These are phyloP conservation scores for Aphodius granarius DNA, from an alignment of 2,888 invertebrate species.

Conservation along the genomic window DNA sequence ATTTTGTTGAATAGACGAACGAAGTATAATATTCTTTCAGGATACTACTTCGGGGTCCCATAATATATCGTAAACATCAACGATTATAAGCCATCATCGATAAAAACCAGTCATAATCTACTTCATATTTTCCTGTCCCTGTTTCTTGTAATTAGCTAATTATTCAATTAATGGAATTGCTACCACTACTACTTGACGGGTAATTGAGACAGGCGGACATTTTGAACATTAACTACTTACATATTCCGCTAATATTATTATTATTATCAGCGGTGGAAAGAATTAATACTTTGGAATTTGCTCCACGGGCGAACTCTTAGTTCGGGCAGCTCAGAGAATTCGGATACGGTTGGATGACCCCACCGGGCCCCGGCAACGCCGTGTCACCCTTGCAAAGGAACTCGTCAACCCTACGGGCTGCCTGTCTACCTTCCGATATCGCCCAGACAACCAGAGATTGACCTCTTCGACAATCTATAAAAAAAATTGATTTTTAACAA, in stretches of 20 bases:
- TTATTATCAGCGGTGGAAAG: neutral
- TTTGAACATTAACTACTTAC: neutral
- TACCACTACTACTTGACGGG: neutral
- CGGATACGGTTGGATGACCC: constrained; percentile 65
- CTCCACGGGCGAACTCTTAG: constrained; percentile 33
- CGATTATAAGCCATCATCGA: neutral
- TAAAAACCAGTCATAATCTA: neutral
- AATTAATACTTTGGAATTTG: constrained; percentile 15
- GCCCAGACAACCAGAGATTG: constrained; percentile 99
- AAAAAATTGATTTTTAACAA: constrained; percentile 9
- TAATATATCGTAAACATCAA: neutral
- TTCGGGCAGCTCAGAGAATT: constrained; percentile 44
- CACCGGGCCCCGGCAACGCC: constrained; percentile 89
- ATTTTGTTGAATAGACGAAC: neutral
- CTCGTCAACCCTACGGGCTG: constrained; percentile 90
- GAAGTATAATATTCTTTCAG: neutral
- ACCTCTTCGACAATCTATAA: constrained; percentile 94
- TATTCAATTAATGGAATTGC: neutral
- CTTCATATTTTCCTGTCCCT: neutral
- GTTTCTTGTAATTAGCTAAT: neutral
- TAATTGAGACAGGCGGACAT: neutral
- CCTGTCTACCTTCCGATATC: constrained; percentile 97
- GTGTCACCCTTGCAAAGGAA: constrained; percentile 77
- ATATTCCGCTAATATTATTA: neutral
- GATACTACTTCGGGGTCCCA: neutral